phyloP scores from a whole-genome alignment of 23 tunicate species.

The Styela plicata region DNA sequence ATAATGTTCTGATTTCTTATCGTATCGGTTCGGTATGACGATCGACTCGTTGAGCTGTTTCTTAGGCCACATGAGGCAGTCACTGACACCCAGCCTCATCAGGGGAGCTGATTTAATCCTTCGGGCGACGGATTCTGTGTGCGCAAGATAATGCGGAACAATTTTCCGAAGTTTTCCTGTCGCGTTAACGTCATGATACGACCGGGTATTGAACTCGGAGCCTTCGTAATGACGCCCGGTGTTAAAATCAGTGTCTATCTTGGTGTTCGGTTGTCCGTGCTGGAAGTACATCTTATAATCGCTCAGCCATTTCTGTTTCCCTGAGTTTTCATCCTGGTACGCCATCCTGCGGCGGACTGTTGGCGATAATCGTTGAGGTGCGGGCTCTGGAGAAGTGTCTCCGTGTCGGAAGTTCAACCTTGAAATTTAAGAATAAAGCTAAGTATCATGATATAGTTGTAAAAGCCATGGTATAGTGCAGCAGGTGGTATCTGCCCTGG shows the following conservation, averaged over 20 bases:
- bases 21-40: slow-evolving; percentile 12
- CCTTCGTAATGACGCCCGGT: slow-evolving; percentile 52
- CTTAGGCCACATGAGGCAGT: slow-evolving; percentile 67
- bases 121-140: slow-evolving; percentile 35
- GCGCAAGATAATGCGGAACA: slow-evolving; percentile 66
- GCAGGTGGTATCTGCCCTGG: too few species aligned
- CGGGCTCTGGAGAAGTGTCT: slow-evolving; percentile 23
- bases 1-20: not conserved
- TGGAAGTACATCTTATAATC: slow-evolving; percentile 72
- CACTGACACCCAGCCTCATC: slow-evolving; percentile 62
- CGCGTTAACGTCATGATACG: slow-evolving; percentile 55
- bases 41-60: slow-evolving; percentile 26
- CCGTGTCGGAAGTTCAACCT: slow-evolving; percentile 77
- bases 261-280: slow-evolving; percentile 83
- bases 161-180: slow-evolving; percentile 59
- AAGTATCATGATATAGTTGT: too few species aligned
- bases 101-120: slow-evolving; percentile 81
- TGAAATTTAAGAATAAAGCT: not conserved
- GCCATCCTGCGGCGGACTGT: slow-evolving; percentile 58
- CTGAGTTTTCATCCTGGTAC: slow-evolving; percentile 46
- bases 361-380: slow-evolving; percentile 78
- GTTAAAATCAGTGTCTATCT: slow-evolving; percentile 65
- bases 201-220: slow-evolving; percentile 32
- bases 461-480: too few species aligned
- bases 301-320: slow-evolving; percentile 59